These are phyloP conservation scores for Anser cygnoides DNA, from an alignment of 2,113 vertebrate genomes.

Conservation along the genomic window DNA sequence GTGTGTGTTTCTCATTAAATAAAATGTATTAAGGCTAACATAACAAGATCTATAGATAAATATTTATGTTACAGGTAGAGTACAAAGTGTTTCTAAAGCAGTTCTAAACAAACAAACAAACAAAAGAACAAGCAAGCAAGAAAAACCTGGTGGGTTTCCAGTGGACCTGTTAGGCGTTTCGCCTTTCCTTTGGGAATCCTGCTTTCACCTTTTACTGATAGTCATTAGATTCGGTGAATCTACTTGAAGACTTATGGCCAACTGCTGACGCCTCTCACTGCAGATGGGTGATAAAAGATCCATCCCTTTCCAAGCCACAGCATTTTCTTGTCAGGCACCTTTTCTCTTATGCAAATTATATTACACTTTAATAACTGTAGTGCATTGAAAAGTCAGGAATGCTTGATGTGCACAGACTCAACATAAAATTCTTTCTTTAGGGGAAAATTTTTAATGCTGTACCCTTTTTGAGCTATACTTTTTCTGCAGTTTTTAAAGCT, in stretches of 20 bases:
- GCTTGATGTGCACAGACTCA: not conserved
- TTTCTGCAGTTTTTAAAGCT: constrained; percentile 35
- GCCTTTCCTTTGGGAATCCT: not conserved
- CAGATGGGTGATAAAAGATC: not conserved
- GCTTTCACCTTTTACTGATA: not conserved
- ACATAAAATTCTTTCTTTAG: not conserved
- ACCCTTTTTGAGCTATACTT: constrained; percentile 2
- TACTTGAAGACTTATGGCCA: not conserved
- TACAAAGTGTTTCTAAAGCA: not conserved
- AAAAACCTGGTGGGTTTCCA: not conserved
- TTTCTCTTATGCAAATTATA: not conserved
- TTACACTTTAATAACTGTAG: not conserved
- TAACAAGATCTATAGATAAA: constrained; percentile 30
- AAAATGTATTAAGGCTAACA: constrained; percentile 16
- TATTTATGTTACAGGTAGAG: not conserved
- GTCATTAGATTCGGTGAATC: not conserved
- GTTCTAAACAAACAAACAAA: not conserved
- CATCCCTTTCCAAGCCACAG: constrained; percentile 1
- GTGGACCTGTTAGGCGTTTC: not conserved
- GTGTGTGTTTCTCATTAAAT: not conserved
- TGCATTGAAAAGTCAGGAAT: not conserved
- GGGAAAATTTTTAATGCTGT: not conserved
- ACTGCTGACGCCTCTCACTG: not conserved
- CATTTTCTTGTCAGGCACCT: not conserved
- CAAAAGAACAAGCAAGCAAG: not conserved